Evolutionary conservation across 2,113 vertebrate genomes (phyloP), one percentile per base, ranked within the genome.

Genomic region (Diadophis punctatus): DNA sequence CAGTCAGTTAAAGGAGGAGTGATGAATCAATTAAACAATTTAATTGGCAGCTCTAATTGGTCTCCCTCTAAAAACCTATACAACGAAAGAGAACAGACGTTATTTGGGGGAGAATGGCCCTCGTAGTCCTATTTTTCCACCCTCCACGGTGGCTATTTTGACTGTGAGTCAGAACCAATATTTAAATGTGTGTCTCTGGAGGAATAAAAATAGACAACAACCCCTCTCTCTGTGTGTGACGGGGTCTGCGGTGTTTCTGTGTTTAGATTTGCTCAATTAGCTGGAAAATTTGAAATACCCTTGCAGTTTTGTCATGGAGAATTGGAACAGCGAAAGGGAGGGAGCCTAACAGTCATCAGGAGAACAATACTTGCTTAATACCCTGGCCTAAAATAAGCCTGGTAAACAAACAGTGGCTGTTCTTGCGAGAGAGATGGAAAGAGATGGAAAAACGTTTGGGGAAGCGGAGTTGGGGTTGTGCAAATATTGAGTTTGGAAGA

Each of bases 221-320:
- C 93, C n/a, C 63, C 20, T 34, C 85, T 91, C 51, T 0, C 0
- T 95, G 74, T 92, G 52, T 0, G 0, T 95, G 95, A 68, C 90
- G 93, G 43, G 86, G 56, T 80, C 56, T 56, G 53, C 86, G 94
- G 85, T 90, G 86, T 91, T 92, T 92, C 80, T 87, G 88, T 46
- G 91, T 93, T 96, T 93, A 92, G 88, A 63, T 93, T 92, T 94
- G 96, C 94, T 96, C 93, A 94, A 96, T 95, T 96, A 96, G 94
- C 95, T 95, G 96, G 94, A 95, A 97, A 96, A 97, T 96, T 95
- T 95, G 93, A 93, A 94, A 96, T 96, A 95, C 95, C 95, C 89
- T 94, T 94, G 91, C 94, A 95, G 90, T 96, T 96, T 96, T 74
- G 56, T 90, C 89, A 93, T 8, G 92, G 94, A 94, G 51, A 90